Conservation (phyloP, 1,140 invertebrate species). For the Hirudo medicinalis region DNA sequence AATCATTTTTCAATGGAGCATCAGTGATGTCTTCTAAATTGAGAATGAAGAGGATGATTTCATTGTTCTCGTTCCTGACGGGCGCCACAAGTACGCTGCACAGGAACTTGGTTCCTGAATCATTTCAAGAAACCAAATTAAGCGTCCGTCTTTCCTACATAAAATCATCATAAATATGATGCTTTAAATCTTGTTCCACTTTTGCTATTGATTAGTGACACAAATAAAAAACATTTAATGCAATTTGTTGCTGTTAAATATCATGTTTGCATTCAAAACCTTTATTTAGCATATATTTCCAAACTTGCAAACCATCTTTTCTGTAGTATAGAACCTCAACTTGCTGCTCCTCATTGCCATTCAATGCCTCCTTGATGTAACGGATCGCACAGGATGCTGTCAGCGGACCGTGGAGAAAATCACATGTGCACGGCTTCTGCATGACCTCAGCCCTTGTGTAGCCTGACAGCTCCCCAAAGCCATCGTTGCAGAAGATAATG, state of each 20-base stretch:
- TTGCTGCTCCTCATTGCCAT: constrained; percentile 59
- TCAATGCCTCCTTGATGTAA: constrained; percentile 57
- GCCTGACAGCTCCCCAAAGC: constrained; percentile 65
- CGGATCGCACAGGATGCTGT: constrained; percentile 54
- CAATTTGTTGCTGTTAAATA: too few relatives aligned
- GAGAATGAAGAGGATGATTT: constrained; percentile 68
- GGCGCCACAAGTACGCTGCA: constrained; percentile 69
- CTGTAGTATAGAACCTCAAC: constrained; percentile 68
- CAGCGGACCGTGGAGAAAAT: constrained; percentile 66
- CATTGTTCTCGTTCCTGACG: constrained; percentile 66
- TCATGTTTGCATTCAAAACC: too few relatives aligned
- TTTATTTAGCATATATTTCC: too few relatives aligned
- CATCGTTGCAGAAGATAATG: constrained; percentile 75
- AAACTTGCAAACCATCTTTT: constrained; percentile 59
- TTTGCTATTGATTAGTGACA: too few relatives aligned
- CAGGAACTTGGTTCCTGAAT: constrained; percentile 64
- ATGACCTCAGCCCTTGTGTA: constrained; percentile 63
- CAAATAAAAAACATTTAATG: too few relatives aligned
- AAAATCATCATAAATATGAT: too few relatives aligned
- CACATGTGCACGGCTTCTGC: constrained; percentile 61
- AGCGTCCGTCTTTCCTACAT: too few relatives aligned
- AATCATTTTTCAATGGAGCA: constrained; percentile 38
- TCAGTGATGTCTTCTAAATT: constrained; percentile 69
- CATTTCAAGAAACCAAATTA: too few relatives aligned
- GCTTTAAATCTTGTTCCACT: too few relatives aligned